Evolutionary conservation across 2,113 vertebrate species (phyloP), one percentile per base, ranked within the genome.

Genomic region (Takifugu bimaculatus): DNA sequence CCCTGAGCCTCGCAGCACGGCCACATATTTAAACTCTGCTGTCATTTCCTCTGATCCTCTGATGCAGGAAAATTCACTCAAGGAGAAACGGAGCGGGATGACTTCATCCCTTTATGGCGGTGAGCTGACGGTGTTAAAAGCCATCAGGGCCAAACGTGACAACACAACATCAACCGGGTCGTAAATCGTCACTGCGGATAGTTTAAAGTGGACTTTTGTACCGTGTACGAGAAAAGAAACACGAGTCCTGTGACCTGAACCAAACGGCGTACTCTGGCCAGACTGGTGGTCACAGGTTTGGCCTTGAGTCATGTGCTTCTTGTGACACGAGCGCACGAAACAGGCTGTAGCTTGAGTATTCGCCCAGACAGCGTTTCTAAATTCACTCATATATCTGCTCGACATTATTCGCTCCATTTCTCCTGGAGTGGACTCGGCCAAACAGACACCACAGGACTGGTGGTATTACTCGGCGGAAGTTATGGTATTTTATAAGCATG

Each of bases 281-380:
- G 48, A 73, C 49, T 75, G 74, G 73, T 70, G 65, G 35, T 10
- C 28, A 44, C 49, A 78, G 60, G 29, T 63, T 51, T 79, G 65
- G 81, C 87, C 85, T 65, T 72, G 50, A 76, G 85, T 72, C 5
- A 77, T 77, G 77, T 73, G 79, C 77, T 82, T 80, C 75, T 81
- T 80, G 54, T 78, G 76, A 75, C 78, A 82, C 78, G 65, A 73
- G 70, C 55, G 75, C 58, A 72, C 68, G 75, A 70, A 74, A 60
- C 63, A 67, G 63, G 66, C 45, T 70, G 63, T 48, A 72, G 74
- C 68, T 52, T 63, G 57, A 81, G 74, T 63, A 77, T 82, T 81
- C 80, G 79, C 77, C 74, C 78, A 83, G 71, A 64, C 74, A 64
- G 81, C 68, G 65, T 70, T 83, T 83, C 78, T 77, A 62, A 79